Base-by-base conservation (phyloP, 2,888 invertebrate species). In the Phortica magna region DNA sequence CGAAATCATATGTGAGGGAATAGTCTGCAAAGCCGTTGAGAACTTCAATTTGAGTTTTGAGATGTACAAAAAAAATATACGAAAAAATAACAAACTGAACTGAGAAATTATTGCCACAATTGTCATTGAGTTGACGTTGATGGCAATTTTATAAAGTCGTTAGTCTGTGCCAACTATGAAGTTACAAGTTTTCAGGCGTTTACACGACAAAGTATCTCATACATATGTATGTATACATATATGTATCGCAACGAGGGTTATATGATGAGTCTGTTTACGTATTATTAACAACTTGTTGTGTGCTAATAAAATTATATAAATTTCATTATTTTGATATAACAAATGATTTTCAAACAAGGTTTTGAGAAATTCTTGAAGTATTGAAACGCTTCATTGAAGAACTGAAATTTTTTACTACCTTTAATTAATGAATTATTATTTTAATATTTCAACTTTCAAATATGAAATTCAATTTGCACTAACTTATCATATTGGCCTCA, bases 1-100 rank as follows among this genome's bases (percentile, higher is more conserved):
- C 73, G 48, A 75, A 74, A 78, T 78, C 73, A 61, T 12, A 59
- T 17, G 7, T 7, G n/a, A 59, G 19, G 19, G 59, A 68, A 75
- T 68, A 61, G 9, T 10, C 4, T 55, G 39, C 39, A 59, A 12
- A 55, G 55, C 55, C 41, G 17, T 14, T 48, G 14, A n/a, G 12
- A 41, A 70, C 31, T 31, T 31, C 31, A 31, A 31, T 31, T 31
- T 31, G 31, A 31, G 31, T 31, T 31, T 31, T 31, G 31, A 31
- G 31, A 31, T 31, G 31, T 68, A 64, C 19, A 64, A 64, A 64
- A 19, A 14, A 31, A 1, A 31, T 31, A 1, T 31, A 31, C 31
- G 31, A 31, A 31, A 31, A 31, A 31, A 31, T 6, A 48, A 48
- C 14, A 77, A 79, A 70, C 59, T 76, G 73, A 76, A 14, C 75